Evolutionary conservation across 2,888 invertebrate species (phyloP), one percentile per base, ranked within the genome.

Genomic region (Eupithecia tripunctaria): DNA sequence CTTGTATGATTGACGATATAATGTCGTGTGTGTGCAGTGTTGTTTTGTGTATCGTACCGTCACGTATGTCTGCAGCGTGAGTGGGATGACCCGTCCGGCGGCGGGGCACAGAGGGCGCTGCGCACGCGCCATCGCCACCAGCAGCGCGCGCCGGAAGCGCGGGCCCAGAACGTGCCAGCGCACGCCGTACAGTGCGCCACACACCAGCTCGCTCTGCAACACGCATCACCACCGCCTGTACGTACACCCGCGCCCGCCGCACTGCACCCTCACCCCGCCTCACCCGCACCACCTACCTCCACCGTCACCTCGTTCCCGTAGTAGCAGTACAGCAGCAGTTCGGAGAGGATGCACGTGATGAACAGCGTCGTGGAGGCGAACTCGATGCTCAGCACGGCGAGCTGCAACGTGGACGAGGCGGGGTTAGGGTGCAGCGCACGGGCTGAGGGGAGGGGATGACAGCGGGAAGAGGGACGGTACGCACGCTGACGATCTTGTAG

Each of bases 321-420:
- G 87, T 94, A 95, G 82, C 95, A 95, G 83, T 95, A 95, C 3
- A 95, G 85, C 78, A 94, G 93, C 79, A 95, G 86, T 85, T 95
- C 95, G 14, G 93, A 88, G 21, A 95, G 85, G 83, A 95, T 95
- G 82, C 95, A 95, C 62, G 84, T 82, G 70, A 95, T 93, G 84
- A 95, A 95, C n/a, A 95, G 85, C 0, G 89, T 84, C 90, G 95
- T 94, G 10, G 95, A 95, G 1, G 92, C 88, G 74, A 95, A 94
- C 84, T 95, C 93, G 56, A 94, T 80, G 80, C 91, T 93, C 67
- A 88, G 73, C 67, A 89, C 81, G 73, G 78, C 83, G 77, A 92
- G 71, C 92, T 92, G 84, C 56, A 80, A 14, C 29, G 67, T 2
- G 10, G 18, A 29, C 18, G 60, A 27, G 18, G 15, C 8, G 27